Evolutionary conservation across 2,888 invertebrate genomes (phyloP).

Genomic region (Epirrhoe alternata): DNA sequence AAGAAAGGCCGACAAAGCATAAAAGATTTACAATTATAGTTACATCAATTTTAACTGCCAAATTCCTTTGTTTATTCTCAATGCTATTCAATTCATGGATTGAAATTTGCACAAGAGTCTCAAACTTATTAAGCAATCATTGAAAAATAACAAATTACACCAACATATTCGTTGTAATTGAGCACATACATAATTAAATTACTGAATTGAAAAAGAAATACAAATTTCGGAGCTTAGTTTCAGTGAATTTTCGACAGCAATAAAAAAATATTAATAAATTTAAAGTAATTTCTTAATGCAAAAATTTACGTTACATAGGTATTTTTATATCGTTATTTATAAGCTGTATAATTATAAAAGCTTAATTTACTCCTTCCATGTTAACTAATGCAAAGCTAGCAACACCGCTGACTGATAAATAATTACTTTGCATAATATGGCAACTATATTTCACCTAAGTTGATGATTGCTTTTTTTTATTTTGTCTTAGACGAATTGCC

Average conservation of each 20-base stretch:
- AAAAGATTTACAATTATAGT: neutral
- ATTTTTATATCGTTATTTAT: no score
- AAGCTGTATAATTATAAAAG: no score
- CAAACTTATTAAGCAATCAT: neutral
- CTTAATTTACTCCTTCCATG: no score
- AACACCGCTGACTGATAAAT: neutral
- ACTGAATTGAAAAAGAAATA: no score
- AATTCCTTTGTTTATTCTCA: neutral
- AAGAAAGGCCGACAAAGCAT: neutral
- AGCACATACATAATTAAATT: no score
- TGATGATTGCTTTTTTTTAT: neutral
- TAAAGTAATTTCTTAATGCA: no score
- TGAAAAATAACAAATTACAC: neutral
- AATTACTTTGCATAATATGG: neutral
- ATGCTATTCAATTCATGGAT: neutral
- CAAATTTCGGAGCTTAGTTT: no score
- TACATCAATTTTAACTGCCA: neutral
- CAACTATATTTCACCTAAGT: neutral
- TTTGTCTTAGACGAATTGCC: no score
- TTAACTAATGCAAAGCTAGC: no score
- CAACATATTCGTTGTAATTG: neutral
- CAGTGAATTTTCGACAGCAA: no score
- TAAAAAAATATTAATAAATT: no score
- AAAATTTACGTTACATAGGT: no score
- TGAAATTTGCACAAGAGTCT: neutral